These are phyloP conservation scores for Eospalax fontanierii DNA, from an alignment of 2,797 vertebrate genomes.

Conservation along the genomic window DNA sequence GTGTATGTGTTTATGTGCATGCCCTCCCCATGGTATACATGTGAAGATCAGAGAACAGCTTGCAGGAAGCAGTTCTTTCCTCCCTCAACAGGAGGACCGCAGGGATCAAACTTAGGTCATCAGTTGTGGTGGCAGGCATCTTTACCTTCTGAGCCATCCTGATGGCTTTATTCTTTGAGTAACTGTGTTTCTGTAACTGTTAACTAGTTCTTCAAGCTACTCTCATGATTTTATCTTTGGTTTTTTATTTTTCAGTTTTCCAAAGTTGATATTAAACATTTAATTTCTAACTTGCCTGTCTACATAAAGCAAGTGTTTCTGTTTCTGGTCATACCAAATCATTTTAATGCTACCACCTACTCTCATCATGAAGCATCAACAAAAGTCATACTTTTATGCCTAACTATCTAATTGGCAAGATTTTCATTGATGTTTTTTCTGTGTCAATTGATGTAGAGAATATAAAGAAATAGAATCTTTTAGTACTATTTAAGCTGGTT, in stretches of 20 bases:
- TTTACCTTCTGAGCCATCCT: neutral
- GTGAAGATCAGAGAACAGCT: neutral
- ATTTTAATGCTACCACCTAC: neutral
- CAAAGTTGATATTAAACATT: slow-evolving; percentile 34
- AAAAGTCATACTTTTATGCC: neutral
- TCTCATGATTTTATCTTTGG: slow-evolving; percentile 51
- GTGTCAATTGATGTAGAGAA: neutral
- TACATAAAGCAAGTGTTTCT: slow-evolving; percentile 8
- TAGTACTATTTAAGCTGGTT: neutral
- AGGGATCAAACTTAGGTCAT: neutral
- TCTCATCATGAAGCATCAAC: neutral
- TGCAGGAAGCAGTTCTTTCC: neutral
- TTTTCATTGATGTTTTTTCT: neutral
- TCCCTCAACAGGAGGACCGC: too few species aligned
- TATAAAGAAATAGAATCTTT: slow-evolving; percentile 33
- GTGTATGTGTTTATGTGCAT: too few species aligned
- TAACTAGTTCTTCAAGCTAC: slow-evolving; percentile 17
- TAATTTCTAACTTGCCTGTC: slow-evolving; percentile 26
- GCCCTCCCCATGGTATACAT: too few species aligned
- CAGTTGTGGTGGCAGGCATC: neutral
- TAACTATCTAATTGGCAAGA: neutral
- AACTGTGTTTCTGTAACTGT: neutral
- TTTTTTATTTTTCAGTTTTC: slow-evolving; percentile 23
- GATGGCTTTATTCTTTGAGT: neutral
- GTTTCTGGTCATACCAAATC: neutral